phyloP scores from a whole-genome alignment of 2,113 vertebrate genomes.

The Montifringilla adamsi region DNA sequence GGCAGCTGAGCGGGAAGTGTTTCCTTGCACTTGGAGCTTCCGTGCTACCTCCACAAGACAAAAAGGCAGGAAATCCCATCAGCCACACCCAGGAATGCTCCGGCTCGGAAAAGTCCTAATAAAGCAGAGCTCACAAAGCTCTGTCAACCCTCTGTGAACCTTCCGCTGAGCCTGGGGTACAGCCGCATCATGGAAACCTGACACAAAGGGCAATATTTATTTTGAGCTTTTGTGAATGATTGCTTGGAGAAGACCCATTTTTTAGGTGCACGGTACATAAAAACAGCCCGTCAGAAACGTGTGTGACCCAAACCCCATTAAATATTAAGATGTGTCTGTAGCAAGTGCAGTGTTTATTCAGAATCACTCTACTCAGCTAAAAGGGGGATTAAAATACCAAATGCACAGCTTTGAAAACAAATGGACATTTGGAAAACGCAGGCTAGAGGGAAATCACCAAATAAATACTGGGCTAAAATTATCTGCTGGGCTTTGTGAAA shows the following conservation, averaged over 20 bases:
- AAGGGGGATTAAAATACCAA: neutral
- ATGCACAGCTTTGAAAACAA: neutral
- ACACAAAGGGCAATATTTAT: neutral
- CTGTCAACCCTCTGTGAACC: neutral
- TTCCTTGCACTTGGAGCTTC: neutral
- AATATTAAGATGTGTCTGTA: neutral
- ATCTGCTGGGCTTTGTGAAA: neutral
- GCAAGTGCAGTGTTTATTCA: neutral
- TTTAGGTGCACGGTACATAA: neutral
- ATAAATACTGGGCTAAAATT: neutral
- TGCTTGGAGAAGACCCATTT: neutral
- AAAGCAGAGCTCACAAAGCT: neutral
- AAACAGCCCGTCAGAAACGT: neutral
- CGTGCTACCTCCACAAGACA: neutral
- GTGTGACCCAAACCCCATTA: neutral
- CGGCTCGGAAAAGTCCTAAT: neutral
- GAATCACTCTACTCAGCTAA: neutral
- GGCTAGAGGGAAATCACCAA: neutral
- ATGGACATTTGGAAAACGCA: neutral
- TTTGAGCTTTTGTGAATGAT: neutral
- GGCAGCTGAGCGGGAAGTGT: neutral
- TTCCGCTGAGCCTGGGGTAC: neutral
- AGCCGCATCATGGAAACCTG: neutral
- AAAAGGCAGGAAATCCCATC: conserved; percentile 51
- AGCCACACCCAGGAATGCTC: conserved; percentile 29